Evolutionary conservation across 1,140 invertebrate species (phyloP).

Genomic region (Atopsyche davidsoni): DNA sequence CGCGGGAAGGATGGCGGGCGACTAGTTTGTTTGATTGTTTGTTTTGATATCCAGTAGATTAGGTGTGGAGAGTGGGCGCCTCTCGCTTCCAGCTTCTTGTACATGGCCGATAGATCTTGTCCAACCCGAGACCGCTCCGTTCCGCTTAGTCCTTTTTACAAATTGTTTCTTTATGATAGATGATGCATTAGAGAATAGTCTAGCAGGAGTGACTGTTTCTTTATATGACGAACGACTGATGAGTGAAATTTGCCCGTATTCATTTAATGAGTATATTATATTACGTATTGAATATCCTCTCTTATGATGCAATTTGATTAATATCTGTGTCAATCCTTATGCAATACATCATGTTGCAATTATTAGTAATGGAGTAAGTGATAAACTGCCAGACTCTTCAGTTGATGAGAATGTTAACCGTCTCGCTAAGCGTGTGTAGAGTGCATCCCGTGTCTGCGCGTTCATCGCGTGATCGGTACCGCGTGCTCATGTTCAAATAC

Average conservation of each 20-base stretch:
- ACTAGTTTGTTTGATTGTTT: constrained; percentile 22
- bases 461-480: neutral
- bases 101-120: constrained; percentile 30
- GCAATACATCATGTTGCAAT: constrained; percentile 3
- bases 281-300: constrained; percentile 5
- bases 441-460: neutral
- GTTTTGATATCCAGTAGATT: constrained; percentile 18
- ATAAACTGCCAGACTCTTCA: constrained; percentile 29
- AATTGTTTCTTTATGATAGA: constrained; percentile 25
- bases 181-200: constrained; percentile 19
- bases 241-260: constrained; percentile 19
- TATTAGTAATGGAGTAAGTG: constrained; percentile 11
- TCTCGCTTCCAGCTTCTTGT: constrained; percentile 17
- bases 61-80: constrained; percentile 9
- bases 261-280: constrained; percentile 15
- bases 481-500: constrained; percentile 1
- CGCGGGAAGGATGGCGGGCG: constrained; percentile 20
- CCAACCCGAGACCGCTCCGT: constrained; percentile 19
- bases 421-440: neutral
- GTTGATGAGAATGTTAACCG: constrained; percentile 24
- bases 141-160: constrained; percentile 28
- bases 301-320: constrained; percentile 2
- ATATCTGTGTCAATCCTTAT: neutral
- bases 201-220: constrained; percentile 20
- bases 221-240: constrained; percentile 21